These are phyloP conservation scores for Atta cephalotes DNA, from an alignment of 1,140 invertebrate species.

Conservation along the genomic window DNA sequence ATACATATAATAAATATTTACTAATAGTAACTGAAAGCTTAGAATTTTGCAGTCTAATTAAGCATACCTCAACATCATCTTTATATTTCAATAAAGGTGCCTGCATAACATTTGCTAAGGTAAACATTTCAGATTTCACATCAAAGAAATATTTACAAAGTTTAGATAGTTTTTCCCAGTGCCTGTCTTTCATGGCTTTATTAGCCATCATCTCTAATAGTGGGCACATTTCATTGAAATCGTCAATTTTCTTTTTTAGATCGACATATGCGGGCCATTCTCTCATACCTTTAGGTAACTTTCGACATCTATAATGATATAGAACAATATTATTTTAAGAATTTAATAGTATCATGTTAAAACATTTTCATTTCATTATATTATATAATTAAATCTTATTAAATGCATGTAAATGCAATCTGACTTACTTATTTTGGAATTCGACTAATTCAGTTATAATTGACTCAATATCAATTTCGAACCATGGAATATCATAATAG, in stretches of 20 bases:
- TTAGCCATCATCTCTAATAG: slow-evolving; percentile 95
- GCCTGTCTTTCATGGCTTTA: slow-evolving; percentile 95
- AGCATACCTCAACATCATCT: slow-evolving; percentile 93
- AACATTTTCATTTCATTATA: neutral
- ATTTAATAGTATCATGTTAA: neutral
- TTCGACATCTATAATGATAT: slow-evolving; percentile 88
- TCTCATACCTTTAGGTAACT: slow-evolving; percentile 93
- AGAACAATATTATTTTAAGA: neutral
- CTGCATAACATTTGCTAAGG: slow-evolving; percentile 93
- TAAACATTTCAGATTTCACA: slow-evolving; percentile 92
- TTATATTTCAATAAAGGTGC: slow-evolving; percentile 93
- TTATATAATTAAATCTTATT: slow-evolving; percentile 3
- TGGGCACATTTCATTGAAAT: slow-evolving; percentile 95
- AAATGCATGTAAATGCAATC: neutral
- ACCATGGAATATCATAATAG: slow-evolving; percentile 94
- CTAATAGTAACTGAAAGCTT: too few relatives aligned
- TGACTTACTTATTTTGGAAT: slow-evolving; percentile 91
- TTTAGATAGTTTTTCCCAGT: slow-evolving; percentile 93
- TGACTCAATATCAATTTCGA: slow-evolving; percentile 93
- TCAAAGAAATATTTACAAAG: slow-evolving; percentile 92
- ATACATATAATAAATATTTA: neutral
- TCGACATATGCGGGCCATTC: slow-evolving; percentile 96
- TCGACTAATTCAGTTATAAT: slow-evolving; percentile 93
- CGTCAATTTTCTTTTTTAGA: slow-evolving; percentile 95
- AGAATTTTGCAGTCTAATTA: too few relatives aligned